phyloP scores from a whole-genome alignment of 2,888 invertebrate genomes.

The Drosophila falleni region DNA sequence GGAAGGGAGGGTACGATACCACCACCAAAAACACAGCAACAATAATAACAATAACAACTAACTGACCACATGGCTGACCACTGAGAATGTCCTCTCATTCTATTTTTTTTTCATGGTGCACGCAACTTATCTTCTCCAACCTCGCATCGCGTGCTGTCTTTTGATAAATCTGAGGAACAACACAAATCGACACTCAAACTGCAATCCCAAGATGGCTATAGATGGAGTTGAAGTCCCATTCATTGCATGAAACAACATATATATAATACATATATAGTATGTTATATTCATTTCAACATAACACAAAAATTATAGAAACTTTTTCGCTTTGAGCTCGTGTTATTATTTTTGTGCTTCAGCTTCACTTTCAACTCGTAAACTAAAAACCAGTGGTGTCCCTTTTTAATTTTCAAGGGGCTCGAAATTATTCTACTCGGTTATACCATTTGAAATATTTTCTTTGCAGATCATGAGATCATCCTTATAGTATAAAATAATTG shows the following conservation, averaged over 20 bases:
- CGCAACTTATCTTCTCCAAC: constrained; percentile 33
- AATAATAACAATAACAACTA: constrained; percentile 8
- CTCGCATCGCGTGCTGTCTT: constrained; percentile 62
- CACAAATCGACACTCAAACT: constrained; percentile 67
- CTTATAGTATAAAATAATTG: too few relatives aligned
- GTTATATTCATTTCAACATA: constrained; percentile 10
- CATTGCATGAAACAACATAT: constrained; percentile 5
- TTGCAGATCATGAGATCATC: too few relatives aligned
- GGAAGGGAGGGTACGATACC: constrained; percentile 16
- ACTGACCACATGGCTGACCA: constrained; percentile 33
- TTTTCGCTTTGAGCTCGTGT: constrained; percentile 65
- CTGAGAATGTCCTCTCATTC: constrained; percentile 4
- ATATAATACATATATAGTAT: not conserved
- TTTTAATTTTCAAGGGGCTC: too few relatives aligned
- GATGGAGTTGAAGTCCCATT: constrained; percentile 13
- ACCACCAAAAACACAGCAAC: not conserved
- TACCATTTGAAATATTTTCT: too few relatives aligned
- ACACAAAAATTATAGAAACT: constrained; percentile 65
- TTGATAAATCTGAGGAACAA: constrained; percentile 66
- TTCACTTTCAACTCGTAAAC: constrained; percentile 35
- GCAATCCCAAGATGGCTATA: constrained; percentile 53
- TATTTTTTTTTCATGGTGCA: constrained; percentile 16
- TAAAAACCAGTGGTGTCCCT: constrained; percentile 31
- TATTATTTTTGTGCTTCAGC: constrained; percentile 53
- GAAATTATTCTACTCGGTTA: too few relatives aligned